phyloP scores from a whole-genome alignment of 1,140 invertebrate species.

The Leptopilina boulardi region DNA sequence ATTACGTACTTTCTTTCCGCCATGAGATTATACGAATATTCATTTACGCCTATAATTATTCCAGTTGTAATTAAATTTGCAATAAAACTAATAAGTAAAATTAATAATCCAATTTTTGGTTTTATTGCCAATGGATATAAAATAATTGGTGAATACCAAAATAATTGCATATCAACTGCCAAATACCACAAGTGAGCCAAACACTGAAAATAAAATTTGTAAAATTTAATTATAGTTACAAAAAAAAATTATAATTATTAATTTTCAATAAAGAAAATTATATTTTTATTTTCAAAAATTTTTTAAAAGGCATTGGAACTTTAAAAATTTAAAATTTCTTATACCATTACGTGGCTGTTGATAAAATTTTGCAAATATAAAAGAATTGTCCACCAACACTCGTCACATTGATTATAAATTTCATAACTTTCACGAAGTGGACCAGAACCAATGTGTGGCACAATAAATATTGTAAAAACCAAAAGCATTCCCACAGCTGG shows the following conservation, averaged over 20 bases:
- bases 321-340: neutral
- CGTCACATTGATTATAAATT: neutral
- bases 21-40: neutral
- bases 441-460: neutral
- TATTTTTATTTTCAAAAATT: no score
- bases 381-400: neutral
- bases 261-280: no score
- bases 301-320: no score
- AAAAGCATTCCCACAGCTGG: neutral
- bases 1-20: neutral
- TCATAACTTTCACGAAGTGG: neutral
- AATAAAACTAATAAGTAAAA: neutral
- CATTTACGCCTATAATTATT: neutral
- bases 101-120: neutral
- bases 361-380: conserved; percentile 18
- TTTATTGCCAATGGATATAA: neutral
- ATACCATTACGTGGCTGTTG: neutral
- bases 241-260: no score
- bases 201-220: neutral
- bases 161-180: neutral
- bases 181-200: neutral
- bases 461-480: neutral
- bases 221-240: no score
- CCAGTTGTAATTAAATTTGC: neutral
- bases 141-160: conserved; percentile 20